A percentile compares a stretch with the other conserved stretches of the same genome.
These are phyloP conservation scores for Motacilla tschutschensis DNA, from an alignment of 2,113 vertebrate species.

Conservation along the genomic window DNA sequence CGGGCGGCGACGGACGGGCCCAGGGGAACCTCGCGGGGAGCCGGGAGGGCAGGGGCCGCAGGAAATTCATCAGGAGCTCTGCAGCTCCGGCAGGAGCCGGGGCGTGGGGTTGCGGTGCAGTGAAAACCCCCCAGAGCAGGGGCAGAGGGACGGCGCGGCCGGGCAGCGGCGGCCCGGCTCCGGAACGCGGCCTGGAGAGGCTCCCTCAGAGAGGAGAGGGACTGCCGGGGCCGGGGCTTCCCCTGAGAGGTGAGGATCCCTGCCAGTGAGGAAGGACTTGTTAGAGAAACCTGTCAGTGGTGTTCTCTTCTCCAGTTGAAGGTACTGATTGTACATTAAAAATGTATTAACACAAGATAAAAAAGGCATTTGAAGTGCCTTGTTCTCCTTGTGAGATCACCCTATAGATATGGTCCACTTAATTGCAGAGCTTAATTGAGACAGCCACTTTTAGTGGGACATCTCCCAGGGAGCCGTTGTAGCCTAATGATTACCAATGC, in stretches of 20 bases:
- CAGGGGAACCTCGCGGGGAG: too few species aligned
- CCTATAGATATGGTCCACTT: constrained; percentile 18
- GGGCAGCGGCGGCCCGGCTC: rapidly evolving
- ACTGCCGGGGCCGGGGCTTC: too few species aligned
- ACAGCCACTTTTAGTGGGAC: constrained; percentile 36
- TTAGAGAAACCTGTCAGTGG: neutral
- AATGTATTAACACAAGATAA: neutral
- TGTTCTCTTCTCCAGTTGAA: neutral
- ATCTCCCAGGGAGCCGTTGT: constrained; percentile 42
- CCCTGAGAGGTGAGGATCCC: too few species aligned
- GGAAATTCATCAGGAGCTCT: too few species aligned
- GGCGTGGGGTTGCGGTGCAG: too few species aligned
- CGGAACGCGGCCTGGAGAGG: too few species aligned
- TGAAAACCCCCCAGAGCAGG: too few species aligned
- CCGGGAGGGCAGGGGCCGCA: too few species aligned
- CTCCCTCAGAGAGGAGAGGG: too few species aligned
- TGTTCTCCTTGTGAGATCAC: constrained; percentile 3
- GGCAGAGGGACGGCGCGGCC: too few species aligned
- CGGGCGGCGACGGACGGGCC: neutral
- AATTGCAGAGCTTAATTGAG: constrained; percentile 54
- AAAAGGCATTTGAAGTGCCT: neutral
- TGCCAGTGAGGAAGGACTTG: neutral
- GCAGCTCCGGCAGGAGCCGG: too few species aligned
- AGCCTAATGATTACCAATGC: constrained; percentile 48
- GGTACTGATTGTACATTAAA: neutral